Evolutionary conservation across 2,113 vertebrate genomes (phyloP).

Genomic region (Copsychus sechellarum): DNA sequence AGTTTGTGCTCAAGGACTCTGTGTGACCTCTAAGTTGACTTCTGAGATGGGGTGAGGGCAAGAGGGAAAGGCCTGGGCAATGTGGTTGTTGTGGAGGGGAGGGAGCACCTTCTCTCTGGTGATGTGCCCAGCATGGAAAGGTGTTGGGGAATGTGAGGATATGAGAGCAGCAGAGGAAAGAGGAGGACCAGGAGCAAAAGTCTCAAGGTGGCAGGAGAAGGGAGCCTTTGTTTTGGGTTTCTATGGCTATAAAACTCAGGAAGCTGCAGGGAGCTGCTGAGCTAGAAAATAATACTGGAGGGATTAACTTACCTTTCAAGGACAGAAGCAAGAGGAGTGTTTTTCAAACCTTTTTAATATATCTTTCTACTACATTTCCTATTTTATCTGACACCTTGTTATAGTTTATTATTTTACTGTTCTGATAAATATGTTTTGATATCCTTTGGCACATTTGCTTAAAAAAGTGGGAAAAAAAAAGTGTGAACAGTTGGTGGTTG

Average conservation of each 20-base stretch:
- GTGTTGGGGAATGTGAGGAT: background rate
- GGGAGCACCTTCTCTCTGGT: background rate
- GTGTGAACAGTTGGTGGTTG: conserved; percentile 42
- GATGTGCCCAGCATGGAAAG: background rate
- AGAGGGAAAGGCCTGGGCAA: background rate
- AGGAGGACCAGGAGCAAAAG: background rate
- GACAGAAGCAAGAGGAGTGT: background rate
- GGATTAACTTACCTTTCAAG: conserved; percentile 16
- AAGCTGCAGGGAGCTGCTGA: background rate
- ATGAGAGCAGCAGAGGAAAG: background rate
- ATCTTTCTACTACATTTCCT: background rate
- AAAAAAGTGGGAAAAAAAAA: background rate
- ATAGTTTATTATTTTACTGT: conserved; percentile 26
- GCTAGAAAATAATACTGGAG: background rate
- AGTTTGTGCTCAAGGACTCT: background rate
- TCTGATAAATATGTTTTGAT: conserved; percentile 39
- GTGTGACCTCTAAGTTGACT: background rate
- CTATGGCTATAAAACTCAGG: background rate
- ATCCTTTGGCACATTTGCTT: conserved; percentile 26
- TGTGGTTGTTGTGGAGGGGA: background rate
- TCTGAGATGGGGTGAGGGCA: background rate
- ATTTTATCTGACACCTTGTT: conserved; percentile 40
- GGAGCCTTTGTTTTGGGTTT: background rate
- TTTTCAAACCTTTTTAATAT: conserved; percentile 22
- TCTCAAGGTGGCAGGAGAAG: background rate